Base-by-base conservation (phyloP, 2,888 invertebrate species). In the Maniola hyperantus region DNA sequence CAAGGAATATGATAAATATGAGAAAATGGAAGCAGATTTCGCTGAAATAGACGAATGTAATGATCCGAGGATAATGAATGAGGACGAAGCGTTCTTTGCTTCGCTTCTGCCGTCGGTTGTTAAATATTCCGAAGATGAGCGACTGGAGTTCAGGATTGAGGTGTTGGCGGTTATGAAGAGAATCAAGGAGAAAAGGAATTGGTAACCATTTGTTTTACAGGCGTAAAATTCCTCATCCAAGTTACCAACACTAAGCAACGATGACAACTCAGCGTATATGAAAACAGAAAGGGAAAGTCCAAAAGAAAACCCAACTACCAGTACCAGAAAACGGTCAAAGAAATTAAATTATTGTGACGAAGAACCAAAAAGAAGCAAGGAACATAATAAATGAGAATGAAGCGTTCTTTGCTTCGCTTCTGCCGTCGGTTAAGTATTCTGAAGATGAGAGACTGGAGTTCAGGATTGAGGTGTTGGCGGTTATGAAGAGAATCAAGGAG, bases 1-100 rank as follows among this genome's bases (percentile, higher is more conserved):
- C 20, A 59, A 59, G 20, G 68, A 70, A 10, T 66, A 34, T 59
- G 72, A 72, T 8, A 67, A 65, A 42, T 66, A 44, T 39, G 71
- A 72, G 13, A 67, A 63, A 46, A 75, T 73, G 6, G 79, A 79
- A 1, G 73, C 85, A 20, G 83, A 88, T 71, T 83, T 84, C 53
- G 77, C 83, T 0, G 85, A 82, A 68, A 74, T 85, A 0, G 83
- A 83, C 4, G 83, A 83, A 6, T 69, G 71, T 0, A 79, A 77
- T 64, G 89, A 91, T 64, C 83, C 85, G 0, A 79, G 91, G 39
- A 74, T 92, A 0, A 91, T 92, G 91, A 91, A 92, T 65, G 92
- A 92, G 68, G 91, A 92, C 67, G 92, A 92, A 67, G 91, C 91
- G 0, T 92, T 92, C 70, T 92, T 92, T 61, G 91, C 91, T 0